Percentiles rank a stretch among this genome's conserved stretches.
Evolutionary conservation across 2,888 invertebrate species (phyloP).

Genomic region (Drosophila prostipennis): DNA sequence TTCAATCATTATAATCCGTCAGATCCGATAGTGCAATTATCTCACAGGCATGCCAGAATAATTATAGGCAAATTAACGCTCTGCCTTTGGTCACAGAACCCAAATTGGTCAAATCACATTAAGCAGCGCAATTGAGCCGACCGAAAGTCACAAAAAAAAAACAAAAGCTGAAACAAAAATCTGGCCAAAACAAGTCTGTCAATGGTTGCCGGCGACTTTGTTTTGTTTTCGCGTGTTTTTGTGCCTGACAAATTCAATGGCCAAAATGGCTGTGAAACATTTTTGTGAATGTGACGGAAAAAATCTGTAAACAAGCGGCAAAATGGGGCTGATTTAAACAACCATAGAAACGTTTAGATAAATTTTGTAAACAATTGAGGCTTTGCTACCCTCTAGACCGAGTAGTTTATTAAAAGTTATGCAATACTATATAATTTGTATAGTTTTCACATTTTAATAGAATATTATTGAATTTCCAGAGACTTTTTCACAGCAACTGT

Average conservation of each 20-base stretch:
- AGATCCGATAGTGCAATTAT: slow-evolving; percentile 37
- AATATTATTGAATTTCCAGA: neutral
- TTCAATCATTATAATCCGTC: slow-evolving; percentile 19
- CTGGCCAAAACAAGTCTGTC: slow-evolving; percentile 51
- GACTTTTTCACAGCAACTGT: neutral
- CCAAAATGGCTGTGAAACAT: slow-evolving; percentile 63
- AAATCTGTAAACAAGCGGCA: slow-evolving; percentile 56
- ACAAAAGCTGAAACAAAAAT: slow-evolving; percentile 35
- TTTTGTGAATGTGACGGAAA: slow-evolving; percentile 66
- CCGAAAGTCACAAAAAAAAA: slow-evolving; percentile 12
- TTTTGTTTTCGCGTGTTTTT: slow-evolving; percentile 43
- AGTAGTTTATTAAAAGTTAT: neutral
- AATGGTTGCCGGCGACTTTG: slow-evolving; percentile 53
- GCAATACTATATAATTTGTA: no score
- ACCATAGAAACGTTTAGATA: slow-evolving; percentile 6
- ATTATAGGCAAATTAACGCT: slow-evolving; percentile 72
- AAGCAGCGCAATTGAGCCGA: slow-evolving; percentile 55
- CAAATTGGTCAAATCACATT: slow-evolving; percentile 68
- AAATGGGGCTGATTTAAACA: slow-evolving; percentile 68
- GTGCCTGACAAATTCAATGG: slow-evolving; percentile 58
- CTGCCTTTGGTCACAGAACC: slow-evolving; percentile 42
- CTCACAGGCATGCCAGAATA: slow-evolving; percentile 47
- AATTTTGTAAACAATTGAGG: no score
- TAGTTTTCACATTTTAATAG: no score
- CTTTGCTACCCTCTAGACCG: no score